phyloP scores from a whole-genome alignment of 1,140 invertebrate genomes.

The Lepidurus couesii region DNA sequence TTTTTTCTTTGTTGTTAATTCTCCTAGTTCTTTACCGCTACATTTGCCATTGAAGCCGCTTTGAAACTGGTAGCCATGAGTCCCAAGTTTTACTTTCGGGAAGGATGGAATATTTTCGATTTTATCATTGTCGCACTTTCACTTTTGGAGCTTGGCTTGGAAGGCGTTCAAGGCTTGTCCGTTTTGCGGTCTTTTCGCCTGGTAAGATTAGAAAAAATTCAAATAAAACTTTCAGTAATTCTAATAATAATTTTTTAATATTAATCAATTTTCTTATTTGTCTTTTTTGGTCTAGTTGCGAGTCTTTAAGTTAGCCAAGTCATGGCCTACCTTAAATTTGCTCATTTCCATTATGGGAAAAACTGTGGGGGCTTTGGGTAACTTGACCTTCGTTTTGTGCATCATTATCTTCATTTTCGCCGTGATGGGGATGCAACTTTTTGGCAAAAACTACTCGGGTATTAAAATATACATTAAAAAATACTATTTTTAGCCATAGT shows the following conservation, averaged over 20 bases:
- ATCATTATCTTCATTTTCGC: conserved; percentile 99
- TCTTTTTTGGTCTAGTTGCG: conserved; percentile 66
- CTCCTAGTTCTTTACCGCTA: conserved; percentile 92
- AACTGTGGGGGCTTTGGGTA: conserved; percentile 95
- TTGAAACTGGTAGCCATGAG: conserved; percentile 95
- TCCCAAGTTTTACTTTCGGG: conserved; percentile 95
- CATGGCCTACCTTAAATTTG: conserved; percentile 96
- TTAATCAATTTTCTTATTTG: too few relatives aligned
- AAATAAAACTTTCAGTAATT: too few relatives aligned
- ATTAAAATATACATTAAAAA: conserved; percentile 41
- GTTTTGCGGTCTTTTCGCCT: conserved; percentile 95
- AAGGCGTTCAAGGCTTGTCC: conserved; percentile 89
- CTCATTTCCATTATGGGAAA: conserved; percentile 97
- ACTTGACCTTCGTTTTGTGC: conserved; percentile 92
- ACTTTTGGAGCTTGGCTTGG: conserved; percentile 83
- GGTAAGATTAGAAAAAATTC: conserved; percentile 57
- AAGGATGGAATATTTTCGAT: conserved; percentile 99
- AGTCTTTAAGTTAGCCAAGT: conserved; percentile 99
- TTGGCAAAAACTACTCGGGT: conserved; percentile 87
- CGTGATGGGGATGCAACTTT: conserved; percentile 97
- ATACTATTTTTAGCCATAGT: background rate
- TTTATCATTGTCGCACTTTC: conserved; percentile 96
- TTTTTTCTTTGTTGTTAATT: background rate
- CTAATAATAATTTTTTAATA: too few relatives aligned
- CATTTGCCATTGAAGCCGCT: conserved; percentile 93